phyloP scores from a whole-genome alignment of 2,113 vertebrate species.

The Epinephelus lanceolatus region DNA sequence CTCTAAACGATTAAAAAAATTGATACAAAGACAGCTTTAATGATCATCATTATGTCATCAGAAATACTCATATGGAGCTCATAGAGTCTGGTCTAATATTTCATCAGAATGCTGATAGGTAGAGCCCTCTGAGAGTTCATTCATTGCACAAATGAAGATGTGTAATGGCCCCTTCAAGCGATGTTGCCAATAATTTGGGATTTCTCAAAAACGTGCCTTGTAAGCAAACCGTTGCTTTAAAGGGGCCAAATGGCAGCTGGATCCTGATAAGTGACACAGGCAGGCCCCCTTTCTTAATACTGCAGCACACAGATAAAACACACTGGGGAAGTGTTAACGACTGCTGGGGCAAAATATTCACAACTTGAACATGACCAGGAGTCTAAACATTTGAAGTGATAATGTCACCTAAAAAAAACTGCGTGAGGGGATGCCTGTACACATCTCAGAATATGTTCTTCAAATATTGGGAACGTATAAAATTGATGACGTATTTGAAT shows the following conservation, averaged over 20 bases:
- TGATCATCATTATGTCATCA: slow-evolving; percentile 24
- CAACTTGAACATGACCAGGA: slow-evolving; percentile 31
- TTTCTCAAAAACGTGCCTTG: slow-evolving; percentile 21
- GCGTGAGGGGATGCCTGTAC: neutral
- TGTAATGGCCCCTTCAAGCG: slow-evolving; percentile 23
- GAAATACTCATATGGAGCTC: neutral
- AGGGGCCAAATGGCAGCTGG: slow-evolving; percentile 25
- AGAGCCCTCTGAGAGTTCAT: slow-evolving; percentile 12
- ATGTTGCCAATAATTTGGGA: slow-evolving; percentile 28
- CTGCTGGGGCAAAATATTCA: slow-evolving; percentile 40
- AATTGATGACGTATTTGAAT: neutral
- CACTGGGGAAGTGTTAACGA: slow-evolving; percentile 41
- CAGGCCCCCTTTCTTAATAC: slow-evolving; percentile 11
- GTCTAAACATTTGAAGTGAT: slow-evolving; percentile 24
- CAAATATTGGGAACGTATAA: neutral
- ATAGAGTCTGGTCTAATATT: slow-evolving; percentile 3
- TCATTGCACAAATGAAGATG: slow-evolving; percentile 2
- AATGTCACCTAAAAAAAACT: neutral
- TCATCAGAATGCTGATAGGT: slow-evolving; percentile 12
- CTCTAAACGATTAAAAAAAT: slow-evolving; percentile 20
- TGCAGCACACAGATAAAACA: slow-evolving; percentile 56
- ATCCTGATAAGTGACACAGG: slow-evolving; percentile 35
- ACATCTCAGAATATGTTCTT: neutral
- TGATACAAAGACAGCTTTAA: slow-evolving; percentile 8
- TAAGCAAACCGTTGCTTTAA: slow-evolving; percentile 39